Percentiles rank a stretch among this genome's conserved stretches.
Evolutionary conservation across 2,888 invertebrate genomes (phyloP).

Genomic region (Drosophila borborema): DNA sequence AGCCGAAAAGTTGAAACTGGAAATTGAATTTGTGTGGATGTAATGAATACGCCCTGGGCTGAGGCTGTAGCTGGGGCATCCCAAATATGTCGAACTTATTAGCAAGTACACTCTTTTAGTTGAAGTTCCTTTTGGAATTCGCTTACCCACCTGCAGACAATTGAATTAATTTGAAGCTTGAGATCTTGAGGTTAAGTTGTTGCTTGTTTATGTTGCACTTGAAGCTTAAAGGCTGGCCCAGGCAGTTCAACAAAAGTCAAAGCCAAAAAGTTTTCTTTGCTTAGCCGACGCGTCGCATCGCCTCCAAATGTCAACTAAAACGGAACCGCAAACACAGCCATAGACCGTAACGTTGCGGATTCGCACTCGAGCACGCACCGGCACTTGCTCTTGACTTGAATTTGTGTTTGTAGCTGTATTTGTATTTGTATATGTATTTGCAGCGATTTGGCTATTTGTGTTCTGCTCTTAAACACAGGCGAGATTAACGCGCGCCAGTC

Average conservation of each 20-base stretch:
- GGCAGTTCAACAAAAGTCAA: constrained; percentile 53
- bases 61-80: constrained; percentile 19
- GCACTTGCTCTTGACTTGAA: constrained; percentile 54
- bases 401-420: constrained; percentile 11
- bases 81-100: constrained; percentile 61
- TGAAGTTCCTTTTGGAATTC: constrained; percentile 5
- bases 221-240: constrained; percentile 31
- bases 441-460: constrained; percentile 28
- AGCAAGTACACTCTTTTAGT: constrained; percentile 40
- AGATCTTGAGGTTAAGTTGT: constrained; percentile 20
- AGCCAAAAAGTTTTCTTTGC: constrained; percentile 49
- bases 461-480: constrained; percentile 11
- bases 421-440: constrained; percentile 24
- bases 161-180: constrained; percentile 41
- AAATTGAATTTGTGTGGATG: constrained; percentile 69
- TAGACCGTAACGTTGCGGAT: constrained; percentile 32
- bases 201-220: constrained; percentile 50
- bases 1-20: constrained; percentile 56
- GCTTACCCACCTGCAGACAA: constrained; percentile 50
- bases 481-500: constrained; percentile 23
- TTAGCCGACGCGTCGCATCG: constrained; percentile 22
- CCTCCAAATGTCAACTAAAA: constrained; percentile 13
- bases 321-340: constrained; percentile 28
- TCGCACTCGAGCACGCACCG: constrained; percentile 67
- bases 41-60: constrained; percentile 44